Evolutionary conservation across 2,888 invertebrate genomes (phyloP).

Genomic region (Anticlea derivata): DNA sequence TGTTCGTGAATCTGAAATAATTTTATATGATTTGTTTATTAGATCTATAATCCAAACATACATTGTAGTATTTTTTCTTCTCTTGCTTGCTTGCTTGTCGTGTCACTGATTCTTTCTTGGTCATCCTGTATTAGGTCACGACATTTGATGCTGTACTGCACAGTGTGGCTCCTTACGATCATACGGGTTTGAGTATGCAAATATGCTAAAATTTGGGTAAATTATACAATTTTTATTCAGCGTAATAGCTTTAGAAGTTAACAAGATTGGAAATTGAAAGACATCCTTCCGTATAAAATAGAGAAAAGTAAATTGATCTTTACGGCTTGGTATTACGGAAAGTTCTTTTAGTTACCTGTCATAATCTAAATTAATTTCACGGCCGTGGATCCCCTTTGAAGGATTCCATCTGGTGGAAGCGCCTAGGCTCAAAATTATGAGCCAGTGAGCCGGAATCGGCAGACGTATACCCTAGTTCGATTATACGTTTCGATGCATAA

Average conservation of each 20-base stretch:
- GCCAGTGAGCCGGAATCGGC: constrained; percentile 51
- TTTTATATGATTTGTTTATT: neutral
- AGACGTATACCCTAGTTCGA: constrained; percentile 37
- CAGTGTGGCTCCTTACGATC: too few relatives aligned
- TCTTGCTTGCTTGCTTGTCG: too few relatives aligned
- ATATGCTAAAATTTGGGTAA: too few relatives aligned
- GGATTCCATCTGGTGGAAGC: constrained; percentile 58
- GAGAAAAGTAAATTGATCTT: constrained; percentile 17
- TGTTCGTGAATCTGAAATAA: neutral
- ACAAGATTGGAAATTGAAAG: constrained; percentile 27
- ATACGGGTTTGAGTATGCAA: too few relatives aligned
- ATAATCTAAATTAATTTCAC: constrained; percentile 67
- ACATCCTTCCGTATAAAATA: constrained; percentile 10
- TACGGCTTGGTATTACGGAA: constrained; percentile 15
- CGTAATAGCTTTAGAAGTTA: constrained; percentile 5
- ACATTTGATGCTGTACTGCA: too few relatives aligned
- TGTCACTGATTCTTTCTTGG: too few relatives aligned
- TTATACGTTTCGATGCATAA: constrained; percentile 27
- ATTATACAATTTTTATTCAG: neutral
- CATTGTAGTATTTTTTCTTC: too few relatives aligned
- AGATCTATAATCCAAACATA: neutral
- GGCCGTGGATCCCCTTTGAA: constrained; percentile 61
- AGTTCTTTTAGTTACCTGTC: constrained; percentile 34
- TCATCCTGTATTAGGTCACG: too few relatives aligned
- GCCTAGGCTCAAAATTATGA: constrained; percentile 50